phyloP scores from a whole-genome alignment of 2,888 invertebrate genomes.

The Aethes cnicana region DNA sequence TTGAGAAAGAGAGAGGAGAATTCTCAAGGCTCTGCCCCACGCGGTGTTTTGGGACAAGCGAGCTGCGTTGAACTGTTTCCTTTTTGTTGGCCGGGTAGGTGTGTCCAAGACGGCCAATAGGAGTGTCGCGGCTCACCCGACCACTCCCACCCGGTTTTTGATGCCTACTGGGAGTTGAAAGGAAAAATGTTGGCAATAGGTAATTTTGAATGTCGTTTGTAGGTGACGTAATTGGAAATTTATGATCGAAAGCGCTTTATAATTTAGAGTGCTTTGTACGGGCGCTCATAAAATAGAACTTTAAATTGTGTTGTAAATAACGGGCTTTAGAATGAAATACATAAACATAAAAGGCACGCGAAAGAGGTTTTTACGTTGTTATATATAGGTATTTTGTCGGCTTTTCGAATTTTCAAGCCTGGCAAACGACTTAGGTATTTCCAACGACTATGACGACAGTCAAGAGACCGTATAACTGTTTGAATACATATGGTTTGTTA shows the following conservation, averaged over 20 bases:
- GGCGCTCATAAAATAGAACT: slow-evolving; percentile 22
- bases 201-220: slow-evolving; percentile 74
- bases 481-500: no score
- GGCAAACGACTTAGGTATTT: no score
- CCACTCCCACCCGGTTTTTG: slow-evolving; percentile 75
- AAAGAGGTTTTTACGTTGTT: no score
- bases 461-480: no score
- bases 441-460: no score
- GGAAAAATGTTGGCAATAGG: slow-evolving; percentile 74
- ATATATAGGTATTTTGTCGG: no score
- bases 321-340: neutral
- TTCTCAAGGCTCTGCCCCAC: slow-evolving; percentile 74
- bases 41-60: slow-evolving; percentile 51
- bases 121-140: slow-evolving; percentile 54
- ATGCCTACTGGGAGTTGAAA: slow-evolving; percentile 79
- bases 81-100: slow-evolving; percentile 69
- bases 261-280: slow-evolving; percentile 21
- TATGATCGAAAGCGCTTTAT: slow-evolving; percentile 50
- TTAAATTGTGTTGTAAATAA: slow-evolving; percentile 18
- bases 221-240: slow-evolving; percentile 73
- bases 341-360: neutral
- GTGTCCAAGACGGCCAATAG: slow-evolving; percentile 68
- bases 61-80: slow-evolving; percentile 52
- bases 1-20: slow-evolving; percentile 77
- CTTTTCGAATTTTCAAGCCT: no score